Evolutionary conservation across 1,140 invertebrate species (phyloP), one percentile per base, ranked within the genome.

Genomic region (Elymnias hypermnestra): DNA sequence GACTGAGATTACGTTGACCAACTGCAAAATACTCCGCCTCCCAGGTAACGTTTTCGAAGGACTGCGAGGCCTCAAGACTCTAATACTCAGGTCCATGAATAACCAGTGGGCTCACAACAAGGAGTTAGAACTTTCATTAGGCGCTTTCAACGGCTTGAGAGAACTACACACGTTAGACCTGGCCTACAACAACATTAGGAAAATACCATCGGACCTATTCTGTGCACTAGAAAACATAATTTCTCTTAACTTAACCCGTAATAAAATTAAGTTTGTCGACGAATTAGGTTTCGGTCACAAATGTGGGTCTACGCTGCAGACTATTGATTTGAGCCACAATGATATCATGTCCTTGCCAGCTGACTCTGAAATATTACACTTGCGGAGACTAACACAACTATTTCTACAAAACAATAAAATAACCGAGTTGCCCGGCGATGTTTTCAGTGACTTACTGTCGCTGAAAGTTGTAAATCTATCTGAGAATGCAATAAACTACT

Each of bases 401-500:
- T 89, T 89, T 47, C 69, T 96, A 36, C 91, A 95, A 67, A 89
- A 94, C 57, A 96, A 96, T 78, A 89, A 90, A 47, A 90, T 95
- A 51, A 87, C 84, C 39, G 88, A 92, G 23, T 85, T 95, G 22
- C 89, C 89, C 0, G 87, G 89, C 33, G 90, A 91, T 44, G 89
- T 92, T 0, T 87, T 95, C 47, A 86, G 88, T 33, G 91, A 92
- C 13, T 86, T 95, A 21, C 88, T 89, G 2, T 90, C 90, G 42
- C 74, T 95, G 43, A 89, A 90, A 55, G 87, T 92, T 28, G 87
- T 95, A n/a, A 95, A 95, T 72, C 76, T 94, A 45, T 94, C 93
- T 1, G 89, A 91, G 66, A 95, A 95, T 63, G 89, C 90, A 23
- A 74, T 96, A 60, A 89, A 89, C 44, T 89, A 90, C 9, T 67